phyloP scores from a whole-genome alignment of 2,888 invertebrate genomes.

The Chloromyia formosa region DNA sequence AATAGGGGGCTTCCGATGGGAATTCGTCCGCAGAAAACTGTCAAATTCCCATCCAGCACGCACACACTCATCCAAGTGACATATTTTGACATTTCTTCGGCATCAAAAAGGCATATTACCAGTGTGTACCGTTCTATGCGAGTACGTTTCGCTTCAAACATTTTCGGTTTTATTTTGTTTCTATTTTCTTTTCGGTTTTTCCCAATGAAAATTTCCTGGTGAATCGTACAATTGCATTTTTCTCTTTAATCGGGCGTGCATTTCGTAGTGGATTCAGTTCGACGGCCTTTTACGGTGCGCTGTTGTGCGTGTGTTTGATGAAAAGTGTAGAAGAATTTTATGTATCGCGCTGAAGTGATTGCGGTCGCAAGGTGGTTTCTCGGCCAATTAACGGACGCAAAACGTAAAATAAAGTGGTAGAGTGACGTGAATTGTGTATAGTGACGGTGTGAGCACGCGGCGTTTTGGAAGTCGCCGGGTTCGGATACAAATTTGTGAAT shows the following conservation, averaged over 20 bases:
- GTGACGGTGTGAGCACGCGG: not conserved
- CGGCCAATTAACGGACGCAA: constrained; percentile 10
- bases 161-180: not conserved
- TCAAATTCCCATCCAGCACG: constrained; percentile 16
- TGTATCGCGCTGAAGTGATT: not conserved
- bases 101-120: not conserved
- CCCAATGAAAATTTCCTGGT: not conserved
- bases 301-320: not conserved
- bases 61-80: constrained; percentile 20
- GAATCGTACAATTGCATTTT: not conserved
- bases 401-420: not conserved
- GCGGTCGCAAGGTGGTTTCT: constrained; percentile 3
- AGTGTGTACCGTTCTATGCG: constrained; percentile 29
- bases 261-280: not conserved
- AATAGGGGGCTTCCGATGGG: not conserved
- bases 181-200: constrained; percentile 20
- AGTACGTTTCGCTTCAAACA: not conserved
- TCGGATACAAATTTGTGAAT: constrained; percentile 11
- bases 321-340: not conserved
- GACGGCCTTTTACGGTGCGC: not conserved
- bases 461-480: not conserved
- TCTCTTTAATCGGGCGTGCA: not conserved
- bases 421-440: not conserved
- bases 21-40: constrained; percentile 16
- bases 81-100: constrained; percentile 35